phyloP scores from a whole-genome alignment of 2,113 vertebrate species.

The Delphinus delphis region DNA sequence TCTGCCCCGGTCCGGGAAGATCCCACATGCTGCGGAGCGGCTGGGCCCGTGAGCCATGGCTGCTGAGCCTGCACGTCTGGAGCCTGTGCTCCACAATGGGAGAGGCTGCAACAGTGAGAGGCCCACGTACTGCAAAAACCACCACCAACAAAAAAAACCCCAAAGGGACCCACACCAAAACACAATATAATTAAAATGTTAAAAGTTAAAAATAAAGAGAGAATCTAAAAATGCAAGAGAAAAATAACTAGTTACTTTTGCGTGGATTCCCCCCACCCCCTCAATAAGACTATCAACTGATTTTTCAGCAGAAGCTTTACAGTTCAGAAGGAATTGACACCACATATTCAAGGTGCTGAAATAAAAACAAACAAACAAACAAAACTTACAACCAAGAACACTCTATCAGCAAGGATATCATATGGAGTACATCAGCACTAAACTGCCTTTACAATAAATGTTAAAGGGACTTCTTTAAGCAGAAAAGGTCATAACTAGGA shows the following conservation, averaged over 20 bases:
- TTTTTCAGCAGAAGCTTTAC: neutral
- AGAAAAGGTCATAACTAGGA: neutral
- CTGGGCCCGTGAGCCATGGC: too few relatives aligned
- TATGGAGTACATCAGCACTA: neutral
- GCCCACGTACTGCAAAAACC: too few relatives aligned
- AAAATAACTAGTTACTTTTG: neutral
- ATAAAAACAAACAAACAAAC: neutral
- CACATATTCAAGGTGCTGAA: neutral
- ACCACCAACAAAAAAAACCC: too few relatives aligned
- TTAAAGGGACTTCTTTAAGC: neutral
- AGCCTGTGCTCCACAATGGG: too few relatives aligned
- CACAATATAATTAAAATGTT: neutral
- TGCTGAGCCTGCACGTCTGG: too few relatives aligned
- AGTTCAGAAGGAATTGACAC: neutral
- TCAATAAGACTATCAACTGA: neutral
- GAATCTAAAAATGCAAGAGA: neutral
- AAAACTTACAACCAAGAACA: neutral
- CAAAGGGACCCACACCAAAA: neutral
- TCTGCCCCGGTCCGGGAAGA: too few relatives aligned
- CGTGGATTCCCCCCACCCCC: neutral
- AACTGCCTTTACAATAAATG: neutral
- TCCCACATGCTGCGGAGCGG: too few relatives aligned
- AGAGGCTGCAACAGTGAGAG: too few relatives aligned
- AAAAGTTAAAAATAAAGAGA: neutral
- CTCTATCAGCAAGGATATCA: neutral